phyloP scores from a whole-genome alignment of 2,113 vertebrate species.

The Phalacrocorax pelagicus region DNA sequence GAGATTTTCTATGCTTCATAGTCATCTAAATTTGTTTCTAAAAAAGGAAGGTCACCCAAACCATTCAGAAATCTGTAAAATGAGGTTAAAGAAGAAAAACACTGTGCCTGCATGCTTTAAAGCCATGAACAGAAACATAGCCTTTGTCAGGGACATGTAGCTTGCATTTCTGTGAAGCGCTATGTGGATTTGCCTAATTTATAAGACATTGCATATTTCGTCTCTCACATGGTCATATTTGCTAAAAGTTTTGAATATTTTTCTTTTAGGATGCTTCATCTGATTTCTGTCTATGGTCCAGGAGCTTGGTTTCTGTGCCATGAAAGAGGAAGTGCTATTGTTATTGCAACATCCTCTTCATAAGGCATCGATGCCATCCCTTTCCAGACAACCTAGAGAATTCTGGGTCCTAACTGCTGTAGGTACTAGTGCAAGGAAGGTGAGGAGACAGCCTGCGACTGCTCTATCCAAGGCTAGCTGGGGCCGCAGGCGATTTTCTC shows the following conservation, averaged over 20 bases:
- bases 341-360: not conserved
- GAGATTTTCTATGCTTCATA: not conserved
- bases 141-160: not conserved
- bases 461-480: not conserved
- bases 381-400: not conserved
- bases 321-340: not conserved
- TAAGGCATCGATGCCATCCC: not conserved
- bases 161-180: not conserved
- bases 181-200: not conserved
- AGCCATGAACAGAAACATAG: not conserved
- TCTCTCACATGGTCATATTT: not conserved
- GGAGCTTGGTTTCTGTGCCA: not conserved
- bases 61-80: not conserved
- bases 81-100: not conserved
- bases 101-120: not conserved
- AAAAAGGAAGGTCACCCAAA: not conserved
- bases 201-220: not conserved
- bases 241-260: not conserved
- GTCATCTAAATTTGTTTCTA: not conserved
- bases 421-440: not conserved
- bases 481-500: not conserved
- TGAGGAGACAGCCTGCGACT: not conserved
- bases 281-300: not conserved
- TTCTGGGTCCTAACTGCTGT: not conserved
- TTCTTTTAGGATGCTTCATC: not conserved